A percentile compares a stretch with the other conserved stretches of the same genome.
These are phyloP conservation scores for Manis javanica DNA, from an alignment of 2,797 vertebrate genomes.

Conservation along the genomic window DNA sequence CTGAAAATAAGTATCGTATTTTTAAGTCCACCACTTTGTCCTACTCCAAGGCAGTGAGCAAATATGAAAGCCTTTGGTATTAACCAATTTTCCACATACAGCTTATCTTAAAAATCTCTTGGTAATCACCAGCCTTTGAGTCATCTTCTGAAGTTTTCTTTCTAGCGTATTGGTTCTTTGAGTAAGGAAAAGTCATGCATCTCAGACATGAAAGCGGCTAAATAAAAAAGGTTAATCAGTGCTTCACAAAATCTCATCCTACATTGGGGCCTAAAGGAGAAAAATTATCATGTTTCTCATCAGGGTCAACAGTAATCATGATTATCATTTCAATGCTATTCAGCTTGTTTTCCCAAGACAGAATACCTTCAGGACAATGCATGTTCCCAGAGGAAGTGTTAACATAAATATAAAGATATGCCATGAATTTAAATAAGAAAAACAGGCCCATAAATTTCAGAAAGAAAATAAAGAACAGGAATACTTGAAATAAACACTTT, in stretches of 20 bases:
- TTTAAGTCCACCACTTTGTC: neutral
- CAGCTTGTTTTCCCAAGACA: neutral
- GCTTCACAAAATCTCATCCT: neutral
- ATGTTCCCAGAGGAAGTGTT: slow-evolving; percentile 7
- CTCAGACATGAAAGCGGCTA: neutral
- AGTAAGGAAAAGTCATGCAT: neutral
- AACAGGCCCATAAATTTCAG: neutral
- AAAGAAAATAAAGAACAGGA: slow-evolving; percentile 37
- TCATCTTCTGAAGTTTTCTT: neutral
- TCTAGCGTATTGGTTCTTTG: neutral
- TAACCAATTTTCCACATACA: neutral
- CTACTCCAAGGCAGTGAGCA: neutral
- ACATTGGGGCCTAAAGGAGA: neutral
- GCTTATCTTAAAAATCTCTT: slow-evolving; percentile 23
- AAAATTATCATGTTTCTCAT: neutral
- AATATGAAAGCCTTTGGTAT: slow-evolving; percentile 36
- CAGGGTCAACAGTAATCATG: neutral
- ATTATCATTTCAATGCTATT: slow-evolving; percentile 16
- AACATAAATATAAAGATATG: neutral
- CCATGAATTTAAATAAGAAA: slow-evolving; percentile 22
- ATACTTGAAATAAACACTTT: slow-evolving; percentile 41
- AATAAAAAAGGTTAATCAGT: neutral
- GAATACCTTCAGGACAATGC: neutral
- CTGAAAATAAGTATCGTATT: slow-evolving; percentile 41
- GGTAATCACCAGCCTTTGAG: neutral